Conservation (phyloP, 2,888 invertebrate species). For the Sinhomidia bicolor region DNA sequence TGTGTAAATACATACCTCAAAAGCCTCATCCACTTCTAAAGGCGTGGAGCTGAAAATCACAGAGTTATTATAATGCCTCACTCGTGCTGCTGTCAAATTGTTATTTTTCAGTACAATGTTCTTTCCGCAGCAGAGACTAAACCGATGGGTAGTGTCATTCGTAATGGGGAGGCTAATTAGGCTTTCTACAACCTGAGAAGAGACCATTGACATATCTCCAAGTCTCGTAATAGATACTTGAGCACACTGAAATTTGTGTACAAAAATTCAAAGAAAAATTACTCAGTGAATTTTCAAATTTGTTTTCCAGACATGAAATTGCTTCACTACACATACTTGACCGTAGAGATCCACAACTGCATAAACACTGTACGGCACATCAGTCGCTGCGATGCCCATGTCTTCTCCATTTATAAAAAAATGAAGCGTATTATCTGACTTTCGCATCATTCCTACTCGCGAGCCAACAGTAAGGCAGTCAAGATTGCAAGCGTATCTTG, state of each 20-base stretch:
- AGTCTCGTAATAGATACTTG: conserved; percentile 86
- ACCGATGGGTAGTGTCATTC: conserved; percentile 82
- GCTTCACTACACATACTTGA: conserved; percentile 28
- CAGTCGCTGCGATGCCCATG: conserved; percentile 92
- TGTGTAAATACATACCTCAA: conserved; percentile 83
- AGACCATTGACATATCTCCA: conserved; percentile 80
- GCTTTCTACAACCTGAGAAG: conserved; percentile 81
- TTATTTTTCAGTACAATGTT: conserved; percentile 88
- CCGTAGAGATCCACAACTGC: conserved; percentile 92
- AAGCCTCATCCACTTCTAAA: conserved; percentile 89
- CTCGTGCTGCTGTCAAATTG: conserved; percentile 86
- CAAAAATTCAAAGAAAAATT: background rate
- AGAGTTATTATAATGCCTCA: conserved; percentile 84
- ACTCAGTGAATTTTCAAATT: background rate
- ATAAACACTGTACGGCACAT: conserved; percentile 89
- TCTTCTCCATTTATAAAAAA: conserved; percentile 94
- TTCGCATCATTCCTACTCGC: conserved; percentile 93
- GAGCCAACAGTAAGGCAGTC: conserved; percentile 91
- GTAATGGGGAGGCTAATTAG: conserved; percentile 82
- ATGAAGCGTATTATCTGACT: conserved; percentile 91
- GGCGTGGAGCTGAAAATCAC: conserved; percentile 89
- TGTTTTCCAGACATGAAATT: background rate
- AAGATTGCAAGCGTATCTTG: conserved; percentile 92
- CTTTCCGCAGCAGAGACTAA: conserved; percentile 85
- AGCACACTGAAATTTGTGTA: conserved; percentile 87